A percentile compares a stretch with the other conserved stretches of the same genome.
phyloP scores from a whole-genome alignment of 2,113 vertebrate genomes.

The Phodopus roborovskii region DNA sequence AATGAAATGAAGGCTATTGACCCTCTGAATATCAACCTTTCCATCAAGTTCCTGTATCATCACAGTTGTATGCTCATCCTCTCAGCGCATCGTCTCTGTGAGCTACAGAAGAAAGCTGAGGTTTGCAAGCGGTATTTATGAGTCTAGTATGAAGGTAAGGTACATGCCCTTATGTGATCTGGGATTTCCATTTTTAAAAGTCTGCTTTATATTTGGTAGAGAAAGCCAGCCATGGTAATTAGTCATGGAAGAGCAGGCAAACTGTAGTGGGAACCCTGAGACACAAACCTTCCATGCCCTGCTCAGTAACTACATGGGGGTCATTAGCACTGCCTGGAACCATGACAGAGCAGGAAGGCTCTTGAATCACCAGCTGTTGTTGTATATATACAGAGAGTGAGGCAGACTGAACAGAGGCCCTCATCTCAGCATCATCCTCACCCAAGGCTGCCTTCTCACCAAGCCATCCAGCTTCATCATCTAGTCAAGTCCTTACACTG shows the following conservation, averaged over 20 bases:
- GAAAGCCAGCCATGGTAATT: neutral
- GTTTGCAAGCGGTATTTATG: conserved; percentile 38
- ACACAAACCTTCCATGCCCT: neutral
- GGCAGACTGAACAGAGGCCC: neutral
- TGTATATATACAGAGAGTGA: rapidly evolving
- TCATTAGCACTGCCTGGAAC: neutral
- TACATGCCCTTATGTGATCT: neutral
- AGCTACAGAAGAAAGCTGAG: neutral
- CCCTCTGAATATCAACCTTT: conserved; percentile 19
- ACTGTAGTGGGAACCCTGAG: neutral
- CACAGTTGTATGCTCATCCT: neutral
- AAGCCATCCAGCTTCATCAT: neutral
- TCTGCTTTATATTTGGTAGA: conserved; percentile 9
- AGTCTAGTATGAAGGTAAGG: neutral
- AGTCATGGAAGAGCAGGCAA: neutral
- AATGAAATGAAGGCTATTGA: conserved; percentile 33
- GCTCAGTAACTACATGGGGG: neutral
- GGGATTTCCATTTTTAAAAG: neutral
- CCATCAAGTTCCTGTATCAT: conserved; percentile 26
- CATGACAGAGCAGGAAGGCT: neutral
- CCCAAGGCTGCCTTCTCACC: neutral
- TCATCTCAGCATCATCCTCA: neutral
- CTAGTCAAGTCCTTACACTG: neutral
- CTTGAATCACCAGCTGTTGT: neutral
- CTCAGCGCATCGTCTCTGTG: neutral